Conservation (phyloP, 2,888 invertebrate species). For the Orchesellides sinensis region DNA sequence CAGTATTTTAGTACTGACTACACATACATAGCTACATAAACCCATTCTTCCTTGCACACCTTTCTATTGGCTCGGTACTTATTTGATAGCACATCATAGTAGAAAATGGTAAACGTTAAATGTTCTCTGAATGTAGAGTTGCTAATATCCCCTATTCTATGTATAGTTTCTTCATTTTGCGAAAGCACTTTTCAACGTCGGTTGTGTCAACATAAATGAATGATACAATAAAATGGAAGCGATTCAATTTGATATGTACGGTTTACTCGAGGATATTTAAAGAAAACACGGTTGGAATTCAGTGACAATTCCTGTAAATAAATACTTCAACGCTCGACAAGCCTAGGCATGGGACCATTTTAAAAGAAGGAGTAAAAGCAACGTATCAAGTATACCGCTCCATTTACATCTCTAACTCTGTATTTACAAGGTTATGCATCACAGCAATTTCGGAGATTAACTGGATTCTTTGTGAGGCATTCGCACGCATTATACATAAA, state of each 20-base stretch:
- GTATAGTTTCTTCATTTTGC: no score
- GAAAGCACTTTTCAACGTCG: neutral
- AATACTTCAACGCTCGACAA: constrained; percentile 40
- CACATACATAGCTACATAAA: no score
- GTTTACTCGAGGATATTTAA: no score
- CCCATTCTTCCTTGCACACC: no score
- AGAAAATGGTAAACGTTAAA: no score
- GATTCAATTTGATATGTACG: neutral
- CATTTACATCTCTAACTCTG: constrained; percentile 10
- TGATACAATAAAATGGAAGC: neutral
- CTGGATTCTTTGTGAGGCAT: constrained; percentile 22
- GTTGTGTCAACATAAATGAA: constrained; percentile 3
- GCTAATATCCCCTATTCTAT: no score
- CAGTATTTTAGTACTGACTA: no score
- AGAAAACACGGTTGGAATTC: constrained; percentile 4
- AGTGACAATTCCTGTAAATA: constrained; percentile 41
- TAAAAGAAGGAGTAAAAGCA: constrained; percentile 4
- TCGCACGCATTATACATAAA: neutral
- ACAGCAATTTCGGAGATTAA: constrained; percentile 28
- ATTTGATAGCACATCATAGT: no score
- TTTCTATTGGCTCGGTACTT: no score
- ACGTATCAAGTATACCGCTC: constrained; percentile 14
- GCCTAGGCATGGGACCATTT: neutral
- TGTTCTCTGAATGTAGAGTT: no score
- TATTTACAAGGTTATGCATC: constrained; percentile 1